A percentile compares a stretch with the other conserved stretches of the same genome.
Evolutionary conservation across 2,113 vertebrate species (phyloP).

Genomic region (Paraplagusia blochii): DNA sequence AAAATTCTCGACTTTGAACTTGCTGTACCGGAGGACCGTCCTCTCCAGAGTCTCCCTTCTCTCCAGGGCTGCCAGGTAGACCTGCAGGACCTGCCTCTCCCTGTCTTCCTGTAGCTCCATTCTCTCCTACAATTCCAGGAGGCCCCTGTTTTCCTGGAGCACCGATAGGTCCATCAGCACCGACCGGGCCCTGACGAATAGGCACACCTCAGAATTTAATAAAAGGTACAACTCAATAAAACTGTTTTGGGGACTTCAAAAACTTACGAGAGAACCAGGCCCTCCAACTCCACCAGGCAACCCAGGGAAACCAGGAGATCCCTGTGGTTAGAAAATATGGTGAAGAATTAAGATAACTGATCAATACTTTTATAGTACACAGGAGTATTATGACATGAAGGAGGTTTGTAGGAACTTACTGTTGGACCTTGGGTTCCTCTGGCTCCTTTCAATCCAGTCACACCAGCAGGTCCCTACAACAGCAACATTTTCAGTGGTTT

Average conservation of each 20-base stretch:
- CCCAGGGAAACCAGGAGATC: conserved; percentile 93
- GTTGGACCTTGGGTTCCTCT: conserved; percentile 92
- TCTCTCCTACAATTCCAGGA: conserved; percentile 86
- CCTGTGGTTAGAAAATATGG: conserved; percentile 69
- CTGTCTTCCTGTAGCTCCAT: conserved; percentile 80
- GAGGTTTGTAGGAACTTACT: conserved; percentile 75
- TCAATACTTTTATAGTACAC: not conserved
- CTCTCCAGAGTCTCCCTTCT: conserved; percentile 92
- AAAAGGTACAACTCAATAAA: not conserved
- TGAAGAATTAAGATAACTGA: not conserved
- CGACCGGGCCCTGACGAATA: conserved; percentile 81
- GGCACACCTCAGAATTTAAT: not conserved
- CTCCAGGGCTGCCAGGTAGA: conserved; percentile 82
- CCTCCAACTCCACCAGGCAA: conserved; percentile 91
- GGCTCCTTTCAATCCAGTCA: conserved; percentile 91
- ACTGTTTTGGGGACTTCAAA: not conserved
- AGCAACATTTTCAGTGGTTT: conserved; percentile 4
- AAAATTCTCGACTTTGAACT: not conserved
- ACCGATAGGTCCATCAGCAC: conserved; percentile 87
- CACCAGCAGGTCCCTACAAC: conserved; percentile 84
- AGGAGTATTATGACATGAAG: too few species aligned
- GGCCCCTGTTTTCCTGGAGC: conserved; percentile 88
- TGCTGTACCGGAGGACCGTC: conserved; percentile 84
- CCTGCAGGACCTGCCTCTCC: conserved; percentile 87
- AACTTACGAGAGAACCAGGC: conserved; percentile 86